Evolutionary conservation across 2,888 invertebrate genomes (phyloP).

Genomic region (Volucella zonaria): DNA sequence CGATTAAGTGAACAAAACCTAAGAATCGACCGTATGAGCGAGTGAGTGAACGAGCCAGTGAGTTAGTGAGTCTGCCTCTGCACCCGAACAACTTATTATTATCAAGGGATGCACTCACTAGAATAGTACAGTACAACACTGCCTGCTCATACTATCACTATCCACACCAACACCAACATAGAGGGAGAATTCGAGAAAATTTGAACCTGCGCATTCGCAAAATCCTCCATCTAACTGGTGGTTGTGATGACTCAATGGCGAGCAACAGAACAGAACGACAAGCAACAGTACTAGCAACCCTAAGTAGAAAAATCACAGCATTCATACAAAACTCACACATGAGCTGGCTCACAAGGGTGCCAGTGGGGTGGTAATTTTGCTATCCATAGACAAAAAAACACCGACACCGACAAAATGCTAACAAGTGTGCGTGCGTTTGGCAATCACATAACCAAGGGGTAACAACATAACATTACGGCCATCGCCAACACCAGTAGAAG

Average conservation of each 20-base stretch:
- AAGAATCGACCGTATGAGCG: conserved; percentile 16
- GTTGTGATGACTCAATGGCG: conserved; percentile 73
- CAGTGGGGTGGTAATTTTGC: conserved; percentile 42
- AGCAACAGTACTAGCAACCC: conserved; percentile 54
- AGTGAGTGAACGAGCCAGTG: neutral
- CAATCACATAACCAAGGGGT: conserved; percentile 71
- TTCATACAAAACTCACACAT: conserved; percentile 33
- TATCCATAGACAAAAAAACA: conserved; percentile 59
- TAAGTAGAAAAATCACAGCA: conserved; percentile 48
- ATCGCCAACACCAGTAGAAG: conserved; percentile 81
- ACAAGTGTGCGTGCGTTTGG: conserved; percentile 44
- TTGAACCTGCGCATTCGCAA: conserved; percentile 55
- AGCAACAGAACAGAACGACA: conserved; percentile 60
- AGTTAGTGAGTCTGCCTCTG: conserved; percentile 16
- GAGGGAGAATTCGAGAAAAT: conserved; percentile 44
- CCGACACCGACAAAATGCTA: conserved; percentile 34
- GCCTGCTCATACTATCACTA: neutral
- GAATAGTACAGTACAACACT: conserved; percentile 12
- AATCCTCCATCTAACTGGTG: conserved; percentile 63
- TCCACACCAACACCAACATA: conserved; percentile 31
- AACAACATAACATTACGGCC: conserved; percentile 74
- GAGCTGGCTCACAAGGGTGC: no score
- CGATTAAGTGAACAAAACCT: conserved; percentile 64
- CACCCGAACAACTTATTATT: conserved; percentile 53
- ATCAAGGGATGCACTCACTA: conserved; percentile 57